A percentile compares a stretch with the other conserved stretches of the same genome.
Evolutionary conservation across 2,797 vertebrate genomes (phyloP).

Genomic region (Coranthus polyacanthus): DNA sequence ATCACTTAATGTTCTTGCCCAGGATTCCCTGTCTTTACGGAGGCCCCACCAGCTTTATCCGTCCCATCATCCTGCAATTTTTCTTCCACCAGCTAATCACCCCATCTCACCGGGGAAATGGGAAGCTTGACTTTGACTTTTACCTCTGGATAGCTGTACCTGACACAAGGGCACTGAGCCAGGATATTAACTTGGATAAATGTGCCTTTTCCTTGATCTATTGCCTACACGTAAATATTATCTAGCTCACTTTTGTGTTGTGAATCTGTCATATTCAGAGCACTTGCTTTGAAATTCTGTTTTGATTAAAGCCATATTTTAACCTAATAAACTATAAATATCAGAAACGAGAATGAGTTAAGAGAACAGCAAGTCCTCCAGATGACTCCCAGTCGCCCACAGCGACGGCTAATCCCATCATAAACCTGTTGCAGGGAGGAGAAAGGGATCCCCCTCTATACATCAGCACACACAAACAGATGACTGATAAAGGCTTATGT

Average conservation of each 20-base stretch:
- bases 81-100: conserved; percentile 66
- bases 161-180: conserved; percentile 69
- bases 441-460: conserved; percentile 9
- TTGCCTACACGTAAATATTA: conserved; percentile 47
- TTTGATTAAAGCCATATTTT: conserved; percentile 67
- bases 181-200: conserved; percentile 73
- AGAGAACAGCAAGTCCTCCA: conserved; percentile 31
- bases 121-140: conserved; percentile 75
- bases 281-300: conserved; percentile 56
- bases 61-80: conserved; percentile 45
- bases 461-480: background rate
- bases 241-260: conserved; percentile 61
- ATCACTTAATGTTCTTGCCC: conserved; percentile 24
- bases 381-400: conserved; percentile 53
- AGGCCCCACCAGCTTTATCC: conserved; percentile 23
- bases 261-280: conserved; percentile 65
- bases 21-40: conserved; percentile 25
- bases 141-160: conserved; percentile 69
- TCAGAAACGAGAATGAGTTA: conserved; percentile 15
- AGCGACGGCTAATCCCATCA: conserved; percentile 69
- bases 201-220: conserved; percentile 69
- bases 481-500: conserved; percentile 11
- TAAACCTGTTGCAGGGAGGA: conserved; percentile 60
- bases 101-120: conserved; percentile 62
- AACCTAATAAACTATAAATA: conserved; percentile 65